These are phyloP conservation scores for Gallinago media DNA, from an alignment of 2,113 vertebrate genomes.

Conservation along the genomic window DNA sequence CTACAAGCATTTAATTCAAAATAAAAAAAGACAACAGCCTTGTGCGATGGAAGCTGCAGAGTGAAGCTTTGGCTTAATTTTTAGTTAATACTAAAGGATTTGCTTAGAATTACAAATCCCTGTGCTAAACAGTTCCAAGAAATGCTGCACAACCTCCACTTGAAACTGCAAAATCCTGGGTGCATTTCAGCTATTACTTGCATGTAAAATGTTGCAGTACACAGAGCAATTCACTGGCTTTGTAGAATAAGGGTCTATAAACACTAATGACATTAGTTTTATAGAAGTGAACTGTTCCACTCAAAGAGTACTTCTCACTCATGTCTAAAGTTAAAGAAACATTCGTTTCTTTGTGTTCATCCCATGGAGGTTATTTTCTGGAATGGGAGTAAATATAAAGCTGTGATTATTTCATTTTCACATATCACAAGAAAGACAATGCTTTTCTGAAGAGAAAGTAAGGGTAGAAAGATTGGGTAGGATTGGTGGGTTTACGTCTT, in stretches of 20 bases:
- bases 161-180: background rate
- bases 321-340: background rate
- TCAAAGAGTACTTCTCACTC: background rate
- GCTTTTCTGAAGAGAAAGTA: background rate
- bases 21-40: background rate
- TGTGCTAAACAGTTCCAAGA: background rate
- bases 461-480: background rate
- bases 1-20: background rate
- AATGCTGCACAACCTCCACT: background rate
- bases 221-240: background rate
- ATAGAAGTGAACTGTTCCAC: background rate
- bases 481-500: background rate
- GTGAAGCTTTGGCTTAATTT: background rate
- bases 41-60: background rate
- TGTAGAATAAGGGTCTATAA: background rate
- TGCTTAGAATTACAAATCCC: background rate
- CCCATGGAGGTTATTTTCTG: background rate
- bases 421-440: background rate
- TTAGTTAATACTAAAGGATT: background rate
- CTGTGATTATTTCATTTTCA: background rate
- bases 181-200: background rate
- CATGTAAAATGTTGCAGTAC: background rate
- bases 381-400: background rate
- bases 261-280: background rate
- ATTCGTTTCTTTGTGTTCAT: background rate